phyloP scores from a whole-genome alignment of 2,113 vertebrate species.

The Penelope pileata region DNA sequence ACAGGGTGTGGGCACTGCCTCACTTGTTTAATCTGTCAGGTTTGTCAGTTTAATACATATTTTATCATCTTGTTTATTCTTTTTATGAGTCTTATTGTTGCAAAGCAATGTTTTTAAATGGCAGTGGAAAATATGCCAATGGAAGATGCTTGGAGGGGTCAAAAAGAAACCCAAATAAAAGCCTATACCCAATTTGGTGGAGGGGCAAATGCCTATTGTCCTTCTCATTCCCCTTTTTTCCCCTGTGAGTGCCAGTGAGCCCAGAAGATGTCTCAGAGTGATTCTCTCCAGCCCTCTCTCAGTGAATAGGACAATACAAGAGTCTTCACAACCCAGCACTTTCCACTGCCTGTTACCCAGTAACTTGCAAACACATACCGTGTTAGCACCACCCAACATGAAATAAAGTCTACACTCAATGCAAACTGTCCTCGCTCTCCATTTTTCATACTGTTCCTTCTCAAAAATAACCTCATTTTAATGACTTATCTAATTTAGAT shows the following conservation, averaged over 20 bases:
- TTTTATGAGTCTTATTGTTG: not conserved
- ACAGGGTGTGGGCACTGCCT: not conserved
- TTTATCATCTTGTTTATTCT: not conserved
- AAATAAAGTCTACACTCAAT: constrained; percentile 25
- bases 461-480: constrained; percentile 15
- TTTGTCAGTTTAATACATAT: not conserved
- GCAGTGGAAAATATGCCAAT: not conserved
- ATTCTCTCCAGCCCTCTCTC: constrained; percentile 5
- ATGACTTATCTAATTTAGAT: constrained; percentile 28
- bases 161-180: not conserved
- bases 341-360: not conserved
- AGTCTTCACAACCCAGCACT: not conserved
- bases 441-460: not conserved
- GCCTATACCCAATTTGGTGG: not conserved
- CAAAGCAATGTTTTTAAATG: not conserved
- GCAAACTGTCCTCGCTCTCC: not conserved
- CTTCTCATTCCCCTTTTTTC: constrained; percentile 12
- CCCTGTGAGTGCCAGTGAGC: not conserved
- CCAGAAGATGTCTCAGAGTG: not conserved
- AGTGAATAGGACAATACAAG: constrained; percentile 2
- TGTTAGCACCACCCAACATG: not conserved
- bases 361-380: not conserved
- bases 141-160: not conserved
- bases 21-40: not conserved
- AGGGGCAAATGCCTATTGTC: not conserved